Percentiles rank a stretch among this genome's conserved stretches.
phyloP scores from a whole-genome alignment of 2,888 invertebrate species.

The Balanococcus diminutus region DNA sequence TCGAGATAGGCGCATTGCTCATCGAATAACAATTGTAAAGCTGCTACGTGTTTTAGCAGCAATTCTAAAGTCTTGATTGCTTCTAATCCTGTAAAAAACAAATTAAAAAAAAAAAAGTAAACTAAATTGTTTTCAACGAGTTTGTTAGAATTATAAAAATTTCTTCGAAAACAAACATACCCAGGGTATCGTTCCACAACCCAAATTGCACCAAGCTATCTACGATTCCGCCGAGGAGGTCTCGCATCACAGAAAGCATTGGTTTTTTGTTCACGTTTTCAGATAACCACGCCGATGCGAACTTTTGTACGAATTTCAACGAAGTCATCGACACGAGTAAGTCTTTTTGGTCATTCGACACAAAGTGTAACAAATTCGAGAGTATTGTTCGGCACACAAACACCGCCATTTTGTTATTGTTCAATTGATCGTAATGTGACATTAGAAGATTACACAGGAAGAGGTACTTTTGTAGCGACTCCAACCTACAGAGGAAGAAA shows the following conservation, averaged over 20 bases:
- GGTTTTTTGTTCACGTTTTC: background rate
- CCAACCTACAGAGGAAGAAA: background rate
- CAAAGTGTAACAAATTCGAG: background rate
- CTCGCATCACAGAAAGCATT: background rate
- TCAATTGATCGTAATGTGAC: background rate
- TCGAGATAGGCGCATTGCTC: conserved; percentile 64
- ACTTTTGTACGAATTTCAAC: conserved; percentile 24
- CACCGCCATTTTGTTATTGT: background rate
- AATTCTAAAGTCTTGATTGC: background rate
- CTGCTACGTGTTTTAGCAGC: background rate
- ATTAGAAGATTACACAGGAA: background rate
- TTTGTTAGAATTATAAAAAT: no score
- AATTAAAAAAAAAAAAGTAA: no score
- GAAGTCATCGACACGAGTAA: background rate
- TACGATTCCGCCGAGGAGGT: background rate
- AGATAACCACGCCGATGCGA: background rate
- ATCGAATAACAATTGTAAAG: background rate
- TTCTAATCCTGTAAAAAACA: background rate
- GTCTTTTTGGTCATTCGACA: background rate
- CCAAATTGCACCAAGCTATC: background rate
- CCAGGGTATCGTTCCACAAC: background rate
- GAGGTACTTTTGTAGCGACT: conserved; percentile 31
- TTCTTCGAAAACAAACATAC: no score
- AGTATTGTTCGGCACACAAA: conserved; percentile 22
- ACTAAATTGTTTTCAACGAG: no score